A percentile compares a stretch with the other conserved stretches of the same genome.
phyloP scores from a whole-genome alignment of 2,888 invertebrate species.

The Doris montereyensis region DNA sequence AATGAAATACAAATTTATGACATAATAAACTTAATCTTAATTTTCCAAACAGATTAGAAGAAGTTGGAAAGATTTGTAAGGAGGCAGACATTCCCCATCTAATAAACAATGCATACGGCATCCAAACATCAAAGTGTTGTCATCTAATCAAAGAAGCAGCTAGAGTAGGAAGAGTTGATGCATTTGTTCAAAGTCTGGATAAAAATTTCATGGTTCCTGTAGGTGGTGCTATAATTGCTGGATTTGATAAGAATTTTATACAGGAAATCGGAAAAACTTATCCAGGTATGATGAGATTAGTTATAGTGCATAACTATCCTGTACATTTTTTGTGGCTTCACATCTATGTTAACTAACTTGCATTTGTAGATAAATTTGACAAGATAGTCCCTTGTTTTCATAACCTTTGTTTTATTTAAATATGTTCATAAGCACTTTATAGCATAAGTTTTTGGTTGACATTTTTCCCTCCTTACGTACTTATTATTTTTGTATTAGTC shows the following conservation, averaged over 20 bases:
- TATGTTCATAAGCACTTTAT: no score
- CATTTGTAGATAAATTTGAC: no score
- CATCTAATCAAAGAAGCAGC: slow-evolving; percentile 79
- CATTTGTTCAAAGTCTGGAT: slow-evolving; percentile 87
- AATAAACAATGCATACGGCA: slow-evolving; percentile 88
- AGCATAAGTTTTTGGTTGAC: no score
- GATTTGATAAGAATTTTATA: slow-evolving; percentile 79
- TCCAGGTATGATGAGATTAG: slow-evolving; percentile 80
- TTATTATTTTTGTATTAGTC: no score
- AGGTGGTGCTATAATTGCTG: slow-evolving; percentile 83
- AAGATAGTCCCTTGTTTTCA: no score
- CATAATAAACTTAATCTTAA: no score
- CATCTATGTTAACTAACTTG: no score
- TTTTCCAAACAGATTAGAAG: slow-evolving; percentile 72
- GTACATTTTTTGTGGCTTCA: no score
- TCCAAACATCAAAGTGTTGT: slow-evolving; percentile 81
- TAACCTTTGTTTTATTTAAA: no score
- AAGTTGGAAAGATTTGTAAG: slow-evolving; percentile 79
- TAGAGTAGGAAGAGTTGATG: slow-evolving; percentile 81
- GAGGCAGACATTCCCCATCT: slow-evolving; percentile 81
- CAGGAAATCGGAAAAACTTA: slow-evolving; percentile 81
- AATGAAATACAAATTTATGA: no score
- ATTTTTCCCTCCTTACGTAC: no score
- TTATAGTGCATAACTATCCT: no score
- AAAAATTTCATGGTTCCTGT: slow-evolving; percentile 90